Evolutionary conservation across 2,888 invertebrate genomes (phyloP).

Genomic region (Drosophila paranaensis): DNA sequence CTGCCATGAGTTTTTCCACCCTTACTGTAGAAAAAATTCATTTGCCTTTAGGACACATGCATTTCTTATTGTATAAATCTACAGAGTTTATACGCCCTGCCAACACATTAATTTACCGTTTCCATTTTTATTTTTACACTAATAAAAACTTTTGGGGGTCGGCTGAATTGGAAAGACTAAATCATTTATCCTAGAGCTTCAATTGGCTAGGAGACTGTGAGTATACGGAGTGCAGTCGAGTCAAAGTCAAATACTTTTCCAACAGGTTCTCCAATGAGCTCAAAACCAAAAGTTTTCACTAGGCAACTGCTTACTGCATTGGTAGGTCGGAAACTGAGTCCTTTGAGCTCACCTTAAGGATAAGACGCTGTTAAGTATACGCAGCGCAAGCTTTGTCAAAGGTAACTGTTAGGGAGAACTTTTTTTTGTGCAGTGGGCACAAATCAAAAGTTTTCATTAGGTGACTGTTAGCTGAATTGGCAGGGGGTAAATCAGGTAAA

Average conservation of each 20-base stretch:
- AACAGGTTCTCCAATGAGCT: not conserved
- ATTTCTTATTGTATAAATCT: not conserved
- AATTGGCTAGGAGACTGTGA: not conserved
- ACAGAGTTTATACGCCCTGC: not conserved
- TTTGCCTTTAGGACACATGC: not conserved
- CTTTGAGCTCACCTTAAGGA: not conserved
- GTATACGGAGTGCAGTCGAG: not conserved
- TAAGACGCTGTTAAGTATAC: not conserved
- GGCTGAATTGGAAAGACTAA: too few species aligned
- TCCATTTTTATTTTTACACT: too few species aligned
- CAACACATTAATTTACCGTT: too few species aligned
- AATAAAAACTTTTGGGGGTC: too few species aligned
- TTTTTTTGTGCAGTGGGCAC: slow-evolving; percentile 1
- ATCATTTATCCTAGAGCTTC: too few species aligned
- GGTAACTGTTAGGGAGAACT: not conserved
- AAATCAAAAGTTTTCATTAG: slow-evolving; percentile 31
- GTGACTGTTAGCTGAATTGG: slow-evolving; percentile 21
- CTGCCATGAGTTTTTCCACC: too few species aligned
- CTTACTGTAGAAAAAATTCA: too few species aligned
- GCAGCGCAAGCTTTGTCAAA: not conserved
- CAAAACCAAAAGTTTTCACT: not conserved
- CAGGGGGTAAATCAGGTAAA: not conserved
- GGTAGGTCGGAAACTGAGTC: not conserved
- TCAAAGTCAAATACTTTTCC: not conserved
- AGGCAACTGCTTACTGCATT: not conserved